Conservation (phyloP, 23 tunicate species). For the Phallusia fumigata region DNA sequence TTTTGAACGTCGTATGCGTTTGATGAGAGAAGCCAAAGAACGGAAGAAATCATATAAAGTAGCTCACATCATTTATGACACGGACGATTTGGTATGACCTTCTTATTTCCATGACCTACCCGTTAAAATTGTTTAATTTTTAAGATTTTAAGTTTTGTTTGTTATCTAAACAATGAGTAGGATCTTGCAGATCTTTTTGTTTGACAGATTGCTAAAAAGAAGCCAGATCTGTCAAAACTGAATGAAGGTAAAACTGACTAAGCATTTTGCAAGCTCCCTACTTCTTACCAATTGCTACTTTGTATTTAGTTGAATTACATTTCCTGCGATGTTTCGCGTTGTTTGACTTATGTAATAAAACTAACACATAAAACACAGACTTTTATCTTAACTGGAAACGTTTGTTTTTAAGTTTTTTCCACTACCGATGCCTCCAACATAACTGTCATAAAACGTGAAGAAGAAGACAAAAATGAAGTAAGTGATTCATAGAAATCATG, state of each 20-base stretch:
- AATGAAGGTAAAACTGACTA: not conserved
- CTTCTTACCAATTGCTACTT: no score
- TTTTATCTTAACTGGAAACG: no score
- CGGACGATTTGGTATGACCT: not conserved
- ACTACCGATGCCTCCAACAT: constrained; percentile 22
- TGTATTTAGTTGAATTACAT: no score
- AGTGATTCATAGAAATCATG: not conserved
- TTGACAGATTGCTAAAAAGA: not conserved
- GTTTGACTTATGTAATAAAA: no score
- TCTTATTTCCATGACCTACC: no score
- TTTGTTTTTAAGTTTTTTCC: constrained; percentile 23
- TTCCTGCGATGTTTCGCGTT: no score
- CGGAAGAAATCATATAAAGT: constrained; percentile 11
- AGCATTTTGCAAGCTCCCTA: no score
- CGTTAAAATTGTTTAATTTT: no score
- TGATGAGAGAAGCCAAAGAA: constrained; percentile 32
- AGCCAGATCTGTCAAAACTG: not conserved
- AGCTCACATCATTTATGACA: not conserved
- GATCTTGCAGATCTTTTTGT: not conserved
- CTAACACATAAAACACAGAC: no score
- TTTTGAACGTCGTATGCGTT: constrained; percentile 14
- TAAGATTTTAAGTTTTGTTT: no score
- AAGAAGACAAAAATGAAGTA: constrained; percentile 14
- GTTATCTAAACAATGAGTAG: no score
- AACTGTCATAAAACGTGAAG: constrained; percentile 19